A percentile compares a stretch with the other conserved stretches of the same genome.
Evolutionary conservation across 2,888 invertebrate genomes (phyloP).

Genomic region (Protophormia terraenovae): DNA sequence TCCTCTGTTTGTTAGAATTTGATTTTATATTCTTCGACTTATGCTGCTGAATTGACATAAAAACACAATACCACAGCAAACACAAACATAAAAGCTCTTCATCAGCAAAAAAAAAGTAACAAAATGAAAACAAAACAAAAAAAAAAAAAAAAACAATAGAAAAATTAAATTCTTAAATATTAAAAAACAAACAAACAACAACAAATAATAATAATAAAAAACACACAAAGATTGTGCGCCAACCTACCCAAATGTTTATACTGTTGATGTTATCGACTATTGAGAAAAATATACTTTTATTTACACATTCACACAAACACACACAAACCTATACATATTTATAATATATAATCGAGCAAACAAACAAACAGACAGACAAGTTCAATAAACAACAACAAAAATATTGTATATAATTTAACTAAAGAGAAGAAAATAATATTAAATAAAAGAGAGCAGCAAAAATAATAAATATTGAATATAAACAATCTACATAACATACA

Average conservation of each 20-base stretch:
- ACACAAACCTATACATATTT: not conserved
- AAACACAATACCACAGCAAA: not conserved
- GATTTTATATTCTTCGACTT: not conserved
- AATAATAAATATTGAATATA: not conserved
- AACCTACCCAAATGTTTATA: constrained; percentile 62
- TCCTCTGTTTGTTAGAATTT: not conserved
- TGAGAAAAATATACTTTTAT: constrained; percentile 7
- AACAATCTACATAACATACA: no score
- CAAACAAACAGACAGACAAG: not conserved
- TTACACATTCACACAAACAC: not conserved
- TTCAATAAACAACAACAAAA: not conserved
- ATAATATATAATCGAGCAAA: not conserved
- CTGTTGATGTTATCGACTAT: constrained; percentile 58
- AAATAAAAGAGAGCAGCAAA: not conserved
- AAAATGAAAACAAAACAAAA: no score
- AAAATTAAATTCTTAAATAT: constrained; percentile 3
- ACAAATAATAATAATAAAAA: no score
- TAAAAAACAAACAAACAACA: not conserved
- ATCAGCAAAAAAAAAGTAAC: constrained; percentile 16
- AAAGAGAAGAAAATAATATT: not conserved
- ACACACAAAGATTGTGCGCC: constrained; percentile 18
- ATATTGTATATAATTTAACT: not conserved
- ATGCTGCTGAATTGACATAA: constrained; percentile 28
- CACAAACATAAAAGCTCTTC: not conserved
- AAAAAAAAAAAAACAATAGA: not conserved